Base-by-base conservation (phyloP, 2,797 vertebrate genomes). In the Gouania willdenowi region DNA sequence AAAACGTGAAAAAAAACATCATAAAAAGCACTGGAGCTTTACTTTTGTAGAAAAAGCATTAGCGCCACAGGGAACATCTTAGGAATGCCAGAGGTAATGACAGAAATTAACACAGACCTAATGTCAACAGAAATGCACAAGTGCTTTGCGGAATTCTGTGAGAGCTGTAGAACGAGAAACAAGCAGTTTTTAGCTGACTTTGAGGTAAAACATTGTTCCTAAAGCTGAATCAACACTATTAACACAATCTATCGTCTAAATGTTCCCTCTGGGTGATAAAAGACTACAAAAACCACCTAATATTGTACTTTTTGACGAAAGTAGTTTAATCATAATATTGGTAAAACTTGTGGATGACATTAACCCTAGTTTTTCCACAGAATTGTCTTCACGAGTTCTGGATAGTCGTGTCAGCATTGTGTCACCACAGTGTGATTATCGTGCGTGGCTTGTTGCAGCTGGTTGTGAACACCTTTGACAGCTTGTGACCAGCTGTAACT, bases 61-160 rank as follows among this genome's bases (percentile, higher is more conserved):
- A 62, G 60, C 52, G 65, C 57, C 29, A 32, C 8, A 2, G 45
- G 61, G 54, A 57, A 41, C 23, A 42, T 26, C 42, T 41, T n/a
- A 22, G 13, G 24, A 21, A 43, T 24, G 40, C 38, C 5, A 41
- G 49, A 42, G 58, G 52, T 44, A 53, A 58, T 65, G 59, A 76
- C 57, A 58, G 45, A 66, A 81, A 79, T 76, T 73, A 75, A 75
- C 77, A 75, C 28, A 47, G 57, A 62, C 47, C 58, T 47, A 53
- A 58, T 66, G 64, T 77, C 55, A 68, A 80, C 59, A 71, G 42
- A 45, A 58, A 63, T 55, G 41, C 35, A 22, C 2, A 27, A 60
- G 41, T 18, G 41, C 39, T 60, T 41, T 38, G 47, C 22, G 37
- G 49, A 37, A 50, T 49, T 61, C 30, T 58, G 46, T 62, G 51